A percentile compares a stretch with the other conserved stretches of the same genome.
phyloP scores from a whole-genome alignment of 2,888 invertebrate genomes.

The Epinotia demarniana region DNA sequence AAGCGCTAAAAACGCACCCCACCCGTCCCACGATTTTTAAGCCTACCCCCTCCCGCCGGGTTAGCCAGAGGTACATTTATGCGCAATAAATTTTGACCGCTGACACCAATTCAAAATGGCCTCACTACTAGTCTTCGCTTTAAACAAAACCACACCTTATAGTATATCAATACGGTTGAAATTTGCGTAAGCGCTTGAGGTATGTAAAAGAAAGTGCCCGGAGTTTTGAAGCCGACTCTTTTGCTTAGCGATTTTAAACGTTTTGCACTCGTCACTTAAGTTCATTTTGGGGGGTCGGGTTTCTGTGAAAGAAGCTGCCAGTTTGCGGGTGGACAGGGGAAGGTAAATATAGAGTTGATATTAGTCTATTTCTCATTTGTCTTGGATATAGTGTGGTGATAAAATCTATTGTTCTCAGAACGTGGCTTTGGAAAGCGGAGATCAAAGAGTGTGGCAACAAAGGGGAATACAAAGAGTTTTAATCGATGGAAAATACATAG shows the following conservation, averaged over 20 bases:
- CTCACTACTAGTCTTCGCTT: constrained; percentile 56
- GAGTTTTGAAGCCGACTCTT: constrained; percentile 71
- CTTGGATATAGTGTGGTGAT: constrained; percentile 75
- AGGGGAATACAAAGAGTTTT: constrained; percentile 41
- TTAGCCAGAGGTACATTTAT: constrained; percentile 84
- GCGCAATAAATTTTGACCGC: constrained; percentile 85
- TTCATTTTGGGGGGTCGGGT: constrained; percentile 57
- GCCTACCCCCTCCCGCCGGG: constrained; percentile 81
- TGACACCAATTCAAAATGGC: constrained; percentile 72
- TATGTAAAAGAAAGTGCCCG: constrained; percentile 77
- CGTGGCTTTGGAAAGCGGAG: constrained; percentile 37
- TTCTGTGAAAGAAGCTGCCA: constrained; percentile 74
- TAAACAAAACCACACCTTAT: constrained; percentile 52
- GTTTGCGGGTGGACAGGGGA: constrained; percentile 69
- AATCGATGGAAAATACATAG: neutral
- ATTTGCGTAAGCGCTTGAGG: constrained; percentile 54
- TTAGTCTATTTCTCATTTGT: constrained; percentile 81
- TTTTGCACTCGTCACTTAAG: constrained; percentile 58
- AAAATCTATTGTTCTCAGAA: constrained; percentile 70
- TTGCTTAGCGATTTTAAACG: constrained; percentile 69
- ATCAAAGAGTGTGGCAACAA: constrained; percentile 43
- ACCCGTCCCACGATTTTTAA: constrained; percentile 82
- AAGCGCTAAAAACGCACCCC: constrained; percentile 83
- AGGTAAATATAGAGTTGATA: constrained; percentile 75
- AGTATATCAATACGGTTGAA: constrained; percentile 53